Percentiles rank a stretch among this genome's conserved stretches.
phyloP scores from a whole-genome alignment of 2,113 vertebrate genomes.

The Myotis brandtii region DNA sequence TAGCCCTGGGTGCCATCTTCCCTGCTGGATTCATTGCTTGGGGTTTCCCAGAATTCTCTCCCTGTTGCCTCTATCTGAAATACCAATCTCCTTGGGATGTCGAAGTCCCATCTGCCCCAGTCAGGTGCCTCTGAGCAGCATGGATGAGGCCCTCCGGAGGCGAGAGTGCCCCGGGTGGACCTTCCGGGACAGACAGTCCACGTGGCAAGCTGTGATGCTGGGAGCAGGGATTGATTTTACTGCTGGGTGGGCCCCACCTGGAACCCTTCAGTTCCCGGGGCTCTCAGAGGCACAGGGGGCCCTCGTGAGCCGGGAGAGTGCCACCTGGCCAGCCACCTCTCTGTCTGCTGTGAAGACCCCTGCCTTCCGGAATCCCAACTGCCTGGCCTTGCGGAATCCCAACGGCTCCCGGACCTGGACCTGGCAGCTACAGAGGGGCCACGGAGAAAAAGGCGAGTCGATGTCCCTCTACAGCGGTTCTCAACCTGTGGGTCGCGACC shows the following conservation, averaged over 20 bases:
- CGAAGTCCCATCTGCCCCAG: neutral
- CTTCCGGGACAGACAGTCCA: neutral
- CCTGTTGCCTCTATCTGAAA: neutral
- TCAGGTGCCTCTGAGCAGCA: neutral
- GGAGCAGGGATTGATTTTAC: neutral
- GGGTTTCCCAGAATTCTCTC: neutral
- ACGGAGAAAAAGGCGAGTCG: neutral
- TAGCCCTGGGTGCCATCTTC: neutral
- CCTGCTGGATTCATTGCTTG: neutral
- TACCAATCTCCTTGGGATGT: neutral
- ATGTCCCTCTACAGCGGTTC: neutral
- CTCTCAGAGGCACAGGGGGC: neutral
- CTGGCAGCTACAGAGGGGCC: neutral
- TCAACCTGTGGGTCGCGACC: no score
- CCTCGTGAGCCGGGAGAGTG: neutral
- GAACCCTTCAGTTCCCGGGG: neutral
- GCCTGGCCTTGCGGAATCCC: neutral
- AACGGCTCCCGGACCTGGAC: neutral
- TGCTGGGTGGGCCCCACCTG: neutral
- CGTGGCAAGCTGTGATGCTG: fast-evolving
- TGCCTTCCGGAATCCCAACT: neutral
- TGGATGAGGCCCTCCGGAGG: neutral
- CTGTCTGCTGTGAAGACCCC: neutral
- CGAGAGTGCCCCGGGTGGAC: neutral
- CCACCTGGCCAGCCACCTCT: neutral